Percentiles rank a stretch among this genome's conserved stretches.
Conservation (phyloP, 2,888 invertebrate species). For the Orgyia antiqua region DNA sequence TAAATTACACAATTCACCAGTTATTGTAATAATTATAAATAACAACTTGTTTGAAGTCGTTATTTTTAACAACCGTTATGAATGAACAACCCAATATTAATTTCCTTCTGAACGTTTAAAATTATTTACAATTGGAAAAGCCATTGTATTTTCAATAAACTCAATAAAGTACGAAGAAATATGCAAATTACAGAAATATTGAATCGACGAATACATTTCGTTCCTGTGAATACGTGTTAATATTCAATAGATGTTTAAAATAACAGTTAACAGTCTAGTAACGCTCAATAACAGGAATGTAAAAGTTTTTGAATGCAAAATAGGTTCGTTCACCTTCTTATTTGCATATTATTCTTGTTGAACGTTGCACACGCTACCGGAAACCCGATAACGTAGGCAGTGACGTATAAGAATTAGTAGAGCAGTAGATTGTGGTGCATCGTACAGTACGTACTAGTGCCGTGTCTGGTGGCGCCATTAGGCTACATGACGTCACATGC, state of each 20-base stretch:
- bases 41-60: too few species aligned
- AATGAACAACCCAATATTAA: conserved; percentile 9
- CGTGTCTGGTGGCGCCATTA: conserved; percentile 9
- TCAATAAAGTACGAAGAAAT: conserved; percentile 8
- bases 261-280: conserved; percentile 8
- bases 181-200: conserved; percentile 18
- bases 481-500: conserved; percentile 12
- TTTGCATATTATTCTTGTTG: conserved; percentile 37
- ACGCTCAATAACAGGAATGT: conserved; percentile 9
- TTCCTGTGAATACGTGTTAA: conserved; percentile 11
- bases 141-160: conserved; percentile 7
- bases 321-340: not conserved
- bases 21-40: too few species aligned
- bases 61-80: too few species aligned
- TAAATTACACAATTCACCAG: too few species aligned
- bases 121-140: conserved; percentile 13
- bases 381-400: conserved; percentile 44
- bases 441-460: conserved; percentile 11
- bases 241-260: conserved; percentile 19
- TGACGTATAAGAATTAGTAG: conserved; percentile 41
- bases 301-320: conserved; percentile 29
- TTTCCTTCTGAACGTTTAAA: conserved; percentile 8
- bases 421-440: conserved; percentile 19
- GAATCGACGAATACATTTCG: conserved; percentile 10
- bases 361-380: conserved; percentile 44